A percentile compares a stretch with the other conserved stretches of the same genome.
Evolutionary conservation across 1,140 invertebrate genomes (phyloP).

Genomic region (Drosophila littoralis): DNA sequence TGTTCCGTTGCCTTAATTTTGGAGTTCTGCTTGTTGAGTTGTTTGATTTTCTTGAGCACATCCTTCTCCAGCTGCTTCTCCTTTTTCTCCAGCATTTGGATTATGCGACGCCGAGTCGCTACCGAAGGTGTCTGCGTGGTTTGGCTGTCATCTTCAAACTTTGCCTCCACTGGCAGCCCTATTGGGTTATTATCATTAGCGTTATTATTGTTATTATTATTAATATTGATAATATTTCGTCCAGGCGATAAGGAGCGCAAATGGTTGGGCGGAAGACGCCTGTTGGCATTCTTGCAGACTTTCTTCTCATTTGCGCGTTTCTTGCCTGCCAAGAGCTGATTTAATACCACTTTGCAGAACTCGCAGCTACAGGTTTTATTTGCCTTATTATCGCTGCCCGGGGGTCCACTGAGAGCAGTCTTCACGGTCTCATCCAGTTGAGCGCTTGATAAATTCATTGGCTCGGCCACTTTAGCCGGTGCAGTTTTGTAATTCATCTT

Average conservation of each 20-base stretch:
- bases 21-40: neutral
- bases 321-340: conserved; percentile 12
- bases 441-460: neutral
- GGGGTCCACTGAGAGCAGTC: neutral
- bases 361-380: conserved; percentile 19
- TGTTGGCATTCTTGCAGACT: conserved; percentile 2
- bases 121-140: neutral
- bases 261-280: neutral
- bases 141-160: neutral
- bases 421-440: neutral
- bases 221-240: neutral
- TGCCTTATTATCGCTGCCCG: neutral
- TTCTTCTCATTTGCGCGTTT: conserved; percentile 8
- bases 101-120: neutral
- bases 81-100: conserved; percentile 8
- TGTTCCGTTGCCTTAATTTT: neutral
- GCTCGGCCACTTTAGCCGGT: neutral
- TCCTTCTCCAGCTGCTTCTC: conserved; percentile 11
- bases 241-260: neutral
- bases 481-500: conserved; percentile 15
- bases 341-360: conserved; percentile 27
- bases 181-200: neutral
- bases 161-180: neutral
- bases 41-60: conserved; percentile 8
- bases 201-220: neutral